Base-by-base conservation (phyloP, 2,888 invertebrate species). In the Himalopsyche tibetana region DNA sequence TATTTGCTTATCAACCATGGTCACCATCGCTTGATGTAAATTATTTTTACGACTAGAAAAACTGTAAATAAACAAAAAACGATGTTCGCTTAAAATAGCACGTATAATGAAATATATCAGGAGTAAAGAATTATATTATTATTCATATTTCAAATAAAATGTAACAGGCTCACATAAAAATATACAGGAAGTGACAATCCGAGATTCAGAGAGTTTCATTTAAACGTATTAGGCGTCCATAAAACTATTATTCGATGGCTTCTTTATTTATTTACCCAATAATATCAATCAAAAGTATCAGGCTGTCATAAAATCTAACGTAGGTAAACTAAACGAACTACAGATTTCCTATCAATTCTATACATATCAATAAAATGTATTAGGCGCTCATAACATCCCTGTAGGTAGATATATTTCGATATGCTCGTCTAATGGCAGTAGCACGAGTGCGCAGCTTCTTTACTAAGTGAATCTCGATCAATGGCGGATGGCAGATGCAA, bases 381-480 rank as follows among this genome's bases (percentile, higher is more conserved):
- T 19, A 63, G 63, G 63, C 63, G 28, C 63, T 63, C 63, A 63
- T 63, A 63, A 63, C 8, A 63, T 28, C 63, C 28, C 19, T 63
- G 63, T 63, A 63, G 63, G 19, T 63, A 63, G 15, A 63, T 63
- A 15, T 51, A 15, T 15, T 51, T 5, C 15, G 36, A 36, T 74
- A 74, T 74, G 36, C 28, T 28, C 74, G 12, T 74, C 74, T 74
- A 74, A 74, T 74, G 74, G 36, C 74, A 36, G 36, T 36, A 15
- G 74, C 74, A 74, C 74, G 74, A 74, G 74, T 74, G 36, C 74
- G 74, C 74, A 36, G 74, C 36, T 74, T 74, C 74, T 74, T 74
- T 74, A 28, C 74, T 74, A 74, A 74, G 74, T 74, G 74, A 74
- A 74, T 74, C 74, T 38, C 74, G 36, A 74, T 74, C 74, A 74